These are phyloP conservation scores for Bucco capensis DNA, from an alignment of 2,113 vertebrate species.

Conservation along the genomic window DNA sequence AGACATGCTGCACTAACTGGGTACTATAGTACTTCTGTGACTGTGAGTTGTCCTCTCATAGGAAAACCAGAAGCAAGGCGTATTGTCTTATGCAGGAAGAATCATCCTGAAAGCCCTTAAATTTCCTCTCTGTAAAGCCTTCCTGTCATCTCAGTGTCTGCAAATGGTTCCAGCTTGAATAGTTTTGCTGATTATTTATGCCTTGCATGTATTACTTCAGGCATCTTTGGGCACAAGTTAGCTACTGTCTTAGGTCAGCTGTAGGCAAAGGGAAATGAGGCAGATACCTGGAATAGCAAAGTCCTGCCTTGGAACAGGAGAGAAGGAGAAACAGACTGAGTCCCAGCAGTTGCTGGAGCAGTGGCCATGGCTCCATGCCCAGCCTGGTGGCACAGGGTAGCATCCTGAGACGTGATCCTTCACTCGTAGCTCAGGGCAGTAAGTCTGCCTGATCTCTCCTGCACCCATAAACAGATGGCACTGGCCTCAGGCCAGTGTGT, in stretches of 20 bases:
- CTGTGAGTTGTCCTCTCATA: background rate
- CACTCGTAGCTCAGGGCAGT: background rate
- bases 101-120: background rate
- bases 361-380: constrained; percentile 23
- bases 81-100: background rate
- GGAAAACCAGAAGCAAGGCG: background rate
- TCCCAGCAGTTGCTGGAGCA: background rate
- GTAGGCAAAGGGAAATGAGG: constrained; percentile 1
- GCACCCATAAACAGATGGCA: background rate
- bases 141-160: background rate
- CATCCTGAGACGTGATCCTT: constrained; percentile 18
- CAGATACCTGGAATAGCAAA: background rate
- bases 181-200: background rate
- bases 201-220: background rate
- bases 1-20: background rate
- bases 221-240: background rate
- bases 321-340: background rate
- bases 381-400: background rate
- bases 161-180: background rate
- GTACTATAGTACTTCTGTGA: background rate
- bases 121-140: background rate
- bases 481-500: background rate
- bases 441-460: background rate
- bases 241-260: background rate
- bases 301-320: background rate